Percentiles rank a stretch among this genome's conserved stretches.
Conservation (phyloP, 2,797 vertebrate genomes). For the Lycodopsis pacificus region DNA sequence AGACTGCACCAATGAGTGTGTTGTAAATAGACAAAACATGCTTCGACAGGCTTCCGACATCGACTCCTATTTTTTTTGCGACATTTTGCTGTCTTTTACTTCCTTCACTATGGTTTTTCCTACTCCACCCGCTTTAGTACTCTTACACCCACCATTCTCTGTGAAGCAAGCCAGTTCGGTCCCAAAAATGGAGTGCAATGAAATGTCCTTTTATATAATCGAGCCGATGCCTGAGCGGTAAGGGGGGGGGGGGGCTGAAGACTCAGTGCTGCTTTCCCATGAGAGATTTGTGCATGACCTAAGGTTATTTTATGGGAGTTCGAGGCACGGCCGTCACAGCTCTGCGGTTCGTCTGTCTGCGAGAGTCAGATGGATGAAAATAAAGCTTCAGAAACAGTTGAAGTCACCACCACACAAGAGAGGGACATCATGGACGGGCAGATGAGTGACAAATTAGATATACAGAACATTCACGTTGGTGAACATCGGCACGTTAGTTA, state of each 20-base stretch:
- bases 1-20: constrained; percentile 58
- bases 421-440: constrained; percentile 28
- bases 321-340: constrained; percentile 44
- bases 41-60: constrained; percentile 60
- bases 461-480: constrained; percentile 29
- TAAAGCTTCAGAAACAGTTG: constrained; percentile 56
- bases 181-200: constrained; percentile 50
- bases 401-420: constrained; percentile 45
- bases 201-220: constrained; percentile 49
- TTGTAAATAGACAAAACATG: constrained; percentile 73
- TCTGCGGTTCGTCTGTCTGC: constrained; percentile 59
- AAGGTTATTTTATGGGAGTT: constrained; percentile 51
- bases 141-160: constrained; percentile 57
- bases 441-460: constrained; percentile 51
- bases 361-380: constrained; percentile 43
- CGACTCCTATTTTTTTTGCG: constrained; percentile 43
- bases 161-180: constrained; percentile 34
- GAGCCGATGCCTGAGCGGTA: constrained; percentile 39
- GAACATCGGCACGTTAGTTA: constrained; percentile 32
- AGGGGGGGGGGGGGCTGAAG: not conserved
- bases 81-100: constrained; percentile 48
- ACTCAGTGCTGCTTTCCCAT: constrained; percentile 54
- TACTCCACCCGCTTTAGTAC: constrained; percentile 49
- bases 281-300: constrained; percentile 51
- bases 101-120: constrained; percentile 31